Conservation (phyloP, 2,113 vertebrate species). For the Oncorhynchus keta region DNA sequence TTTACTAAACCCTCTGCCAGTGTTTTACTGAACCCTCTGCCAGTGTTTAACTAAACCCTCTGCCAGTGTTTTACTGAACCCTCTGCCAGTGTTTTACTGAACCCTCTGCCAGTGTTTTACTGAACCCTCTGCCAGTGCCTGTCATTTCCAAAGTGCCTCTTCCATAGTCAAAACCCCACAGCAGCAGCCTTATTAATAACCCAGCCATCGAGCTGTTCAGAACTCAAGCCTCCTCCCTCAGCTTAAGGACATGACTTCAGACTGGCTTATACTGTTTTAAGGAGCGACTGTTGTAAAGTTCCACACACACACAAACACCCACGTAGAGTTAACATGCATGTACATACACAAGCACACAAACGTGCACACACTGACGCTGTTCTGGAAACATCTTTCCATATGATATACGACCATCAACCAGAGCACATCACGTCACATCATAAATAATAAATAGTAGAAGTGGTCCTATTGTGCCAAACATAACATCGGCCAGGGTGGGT, state of each 20-base stretch:
- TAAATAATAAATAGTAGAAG: not conserved
- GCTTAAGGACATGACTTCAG: constrained; percentile 57
- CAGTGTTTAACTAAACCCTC: too few species aligned
- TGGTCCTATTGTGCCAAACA: constrained; percentile 60
- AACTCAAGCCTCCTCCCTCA: constrained; percentile 31
- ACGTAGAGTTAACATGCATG: too few species aligned
- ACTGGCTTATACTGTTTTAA: constrained; percentile 37
- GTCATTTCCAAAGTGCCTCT: constrained; percentile 45
- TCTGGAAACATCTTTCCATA: too few species aligned
- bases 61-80: not conserved
- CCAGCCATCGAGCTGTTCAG: constrained; percentile 1
- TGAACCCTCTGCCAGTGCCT: constrained; percentile 31
- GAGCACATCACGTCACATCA: not conserved
- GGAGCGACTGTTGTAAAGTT: constrained; percentile 33
- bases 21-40: too few species aligned
- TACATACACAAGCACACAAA: too few species aligned
- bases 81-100: constrained; percentile 32
- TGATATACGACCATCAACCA: too few species aligned
- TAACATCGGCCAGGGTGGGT: constrained; percentile 74
- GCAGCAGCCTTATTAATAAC: constrained; percentile 19
- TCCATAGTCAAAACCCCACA: constrained; percentile 50
- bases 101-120: constrained; percentile 36
- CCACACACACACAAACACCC: not conserved
- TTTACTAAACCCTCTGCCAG: too few species aligned
- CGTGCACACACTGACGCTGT: too few species aligned